A percentile compares a stretch with the other conserved stretches of the same genome.
Evolutionary conservation across 1,140 invertebrate species (phyloP).

Genomic region (Temnothorax nylanderi): DNA sequence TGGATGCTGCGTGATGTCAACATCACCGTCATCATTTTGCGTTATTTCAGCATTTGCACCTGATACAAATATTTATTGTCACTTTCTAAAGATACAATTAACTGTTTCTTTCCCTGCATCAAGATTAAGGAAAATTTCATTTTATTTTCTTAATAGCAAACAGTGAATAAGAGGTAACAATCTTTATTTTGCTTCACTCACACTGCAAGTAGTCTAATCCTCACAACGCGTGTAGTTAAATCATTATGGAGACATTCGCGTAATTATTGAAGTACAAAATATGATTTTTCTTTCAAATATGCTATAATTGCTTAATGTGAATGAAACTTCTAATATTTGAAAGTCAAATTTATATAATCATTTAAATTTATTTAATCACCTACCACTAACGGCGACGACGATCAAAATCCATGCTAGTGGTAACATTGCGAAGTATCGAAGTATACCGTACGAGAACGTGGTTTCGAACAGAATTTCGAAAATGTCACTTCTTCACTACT

Average conservation of each 20-base stretch:
- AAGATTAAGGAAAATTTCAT: background rate
- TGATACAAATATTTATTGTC: background rate
- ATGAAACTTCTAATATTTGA: background rate
- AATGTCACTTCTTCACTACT: background rate
- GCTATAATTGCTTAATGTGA: background rate
- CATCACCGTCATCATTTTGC: background rate
- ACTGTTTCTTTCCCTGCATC: background rate
- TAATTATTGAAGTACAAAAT: background rate
- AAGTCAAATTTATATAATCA: background rate
- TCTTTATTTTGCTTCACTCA: background rate
- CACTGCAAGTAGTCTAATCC: background rate
- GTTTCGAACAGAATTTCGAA: background rate
- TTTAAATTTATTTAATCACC: background rate
- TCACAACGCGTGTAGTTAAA: background rate
- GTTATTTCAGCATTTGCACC: slow-evolving; percentile 15
- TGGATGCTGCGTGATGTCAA: slow-evolving; percentile 19
- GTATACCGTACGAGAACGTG: background rate
- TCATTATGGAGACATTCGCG: background rate
- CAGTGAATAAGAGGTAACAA: background rate
- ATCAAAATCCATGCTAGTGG: slow-evolving; percentile 3
- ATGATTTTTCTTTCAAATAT: background rate
- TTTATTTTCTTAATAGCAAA: background rate
- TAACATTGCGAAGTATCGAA: slow-evolving; percentile 9
- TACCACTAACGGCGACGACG: slow-evolving; percentile 11
- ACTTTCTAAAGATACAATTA: background rate